phyloP scores from a whole-genome alignment of 2,797 vertebrate genomes.

The Paratrypauchen microcephalus region DNA sequence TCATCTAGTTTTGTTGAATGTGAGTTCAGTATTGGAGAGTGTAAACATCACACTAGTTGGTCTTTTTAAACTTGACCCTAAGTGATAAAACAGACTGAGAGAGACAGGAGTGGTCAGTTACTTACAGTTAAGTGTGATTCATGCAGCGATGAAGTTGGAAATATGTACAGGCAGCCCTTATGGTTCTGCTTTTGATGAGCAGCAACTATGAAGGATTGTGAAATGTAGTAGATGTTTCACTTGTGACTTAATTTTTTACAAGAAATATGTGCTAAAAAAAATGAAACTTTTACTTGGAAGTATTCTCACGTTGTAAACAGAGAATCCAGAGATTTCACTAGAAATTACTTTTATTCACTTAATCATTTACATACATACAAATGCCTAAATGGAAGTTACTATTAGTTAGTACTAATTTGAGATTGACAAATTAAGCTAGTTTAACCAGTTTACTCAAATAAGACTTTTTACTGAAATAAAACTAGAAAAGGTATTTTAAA shows the following conservation, averaged over 20 bases:
- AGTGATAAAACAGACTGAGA: neutral
- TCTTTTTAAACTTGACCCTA: slow-evolving; percentile 51
- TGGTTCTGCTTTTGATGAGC: slow-evolving; percentile 37
- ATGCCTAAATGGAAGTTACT: neutral
- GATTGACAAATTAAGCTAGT: too few species aligned
- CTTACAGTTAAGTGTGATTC: neutral
- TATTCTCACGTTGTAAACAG: too few species aligned
- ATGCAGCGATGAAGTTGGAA: slow-evolving; percentile 8
- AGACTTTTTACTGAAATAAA: neutral
- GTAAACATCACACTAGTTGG: slow-evolving; percentile 16
- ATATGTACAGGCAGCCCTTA: slow-evolving; percentile 20
- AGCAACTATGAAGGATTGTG: too few species aligned
- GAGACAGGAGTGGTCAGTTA: neutral
- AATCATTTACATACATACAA: too few species aligned
- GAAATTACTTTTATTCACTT: too few species aligned
- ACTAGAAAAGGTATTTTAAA: neutral
- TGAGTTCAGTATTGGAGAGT: neutral
- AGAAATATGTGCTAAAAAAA: too few species aligned
- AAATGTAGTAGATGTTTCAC: too few species aligned
- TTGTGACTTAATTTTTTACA: too few species aligned
- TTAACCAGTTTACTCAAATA: too few species aligned
- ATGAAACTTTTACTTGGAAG: too few species aligned
- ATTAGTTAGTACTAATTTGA: neutral
- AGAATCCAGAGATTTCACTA: too few species aligned
- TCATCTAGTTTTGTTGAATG: slow-evolving; percentile 9